Percentiles rank a stretch among this genome's conserved stretches.
phyloP scores from a whole-genome alignment of 2,888 invertebrate species.

The Entomobrya proxima region DNA sequence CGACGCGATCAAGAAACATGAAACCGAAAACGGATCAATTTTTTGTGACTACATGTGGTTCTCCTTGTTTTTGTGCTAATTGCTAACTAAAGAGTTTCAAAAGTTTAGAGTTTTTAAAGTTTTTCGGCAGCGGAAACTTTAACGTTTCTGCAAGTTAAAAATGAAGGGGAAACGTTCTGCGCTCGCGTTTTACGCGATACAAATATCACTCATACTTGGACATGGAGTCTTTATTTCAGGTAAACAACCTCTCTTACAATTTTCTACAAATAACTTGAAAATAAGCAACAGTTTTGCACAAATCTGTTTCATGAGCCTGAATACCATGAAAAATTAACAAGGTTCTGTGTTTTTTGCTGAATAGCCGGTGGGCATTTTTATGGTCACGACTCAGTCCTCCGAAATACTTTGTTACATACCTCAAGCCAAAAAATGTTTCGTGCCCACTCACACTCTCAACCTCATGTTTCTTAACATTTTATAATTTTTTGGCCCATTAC shows the following conservation, averaged over 20 bases:
- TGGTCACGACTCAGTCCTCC: constrained; percentile 27
- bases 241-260: constrained; percentile 37
- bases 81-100: too few species aligned
- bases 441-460: constrained; percentile 48
- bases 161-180: neutral
- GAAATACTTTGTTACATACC: neutral
- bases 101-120: too few species aligned
- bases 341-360: too few species aligned
- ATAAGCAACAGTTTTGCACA: neutral
- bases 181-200: neutral
- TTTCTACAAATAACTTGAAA: neutral
- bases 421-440: neutral
- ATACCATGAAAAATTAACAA: neutral
- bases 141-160: too few species aligned
- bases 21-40: constrained; percentile 50
- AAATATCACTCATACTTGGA: neutral
- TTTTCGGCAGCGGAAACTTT: too few species aligned
- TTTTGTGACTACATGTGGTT: neutral
- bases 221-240: constrained; percentile 50
- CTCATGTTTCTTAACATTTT: neutral
- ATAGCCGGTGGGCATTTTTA: constrained; percentile 22
- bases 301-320: neutral
- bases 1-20: constrained; percentile 16
- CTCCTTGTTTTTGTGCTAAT: neutral
- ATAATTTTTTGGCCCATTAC: neutral